Evolutionary conservation across 2,113 vertebrate species (phyloP), one percentile per base, ranked within the genome.

Genomic region (Gobiocypris rarus): DNA sequence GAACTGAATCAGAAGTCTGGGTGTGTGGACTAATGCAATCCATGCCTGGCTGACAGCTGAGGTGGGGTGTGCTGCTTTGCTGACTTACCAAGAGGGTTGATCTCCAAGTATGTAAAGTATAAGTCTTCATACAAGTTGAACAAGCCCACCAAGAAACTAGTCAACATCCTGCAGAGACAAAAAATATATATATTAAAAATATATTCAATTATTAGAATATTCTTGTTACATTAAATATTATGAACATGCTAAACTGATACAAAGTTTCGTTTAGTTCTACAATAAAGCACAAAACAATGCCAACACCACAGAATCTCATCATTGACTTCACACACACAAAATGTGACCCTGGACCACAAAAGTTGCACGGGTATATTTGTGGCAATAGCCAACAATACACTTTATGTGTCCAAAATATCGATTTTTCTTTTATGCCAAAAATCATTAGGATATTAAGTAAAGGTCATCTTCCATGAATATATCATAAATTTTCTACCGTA

Each of bases 101-200:
- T 99, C 95, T 99, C 98, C 1, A 99, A 94, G 92, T 99, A 99
- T 0, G 98, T 99, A 91, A 99, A 99, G 92, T 96, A 98, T 17
- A 99, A 92, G 81, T 99, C 97, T 85, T 99, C 97, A 34, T 99
- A 99, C 79, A 99, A 88, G 91, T 96, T 96, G 92, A 99, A 98
- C 81, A 99, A 95, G 3, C 98, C 98, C 0, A 96, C 94, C 26
- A 99, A 95, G 91, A 99, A 99, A 88, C 92, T 97, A 79, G 96
- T 94, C 91, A 99, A 93, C 85, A 97, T 74, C 28, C 98, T 99
- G 92, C 0, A 89, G 85, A 76, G 34, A 48, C 24, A 28, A 43
- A 8, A 2, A 85, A n/a, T n/a, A n/a, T n/a, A n/a, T n/a, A n/a
- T n/a, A n/a, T n/a, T n/a, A n/a, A n/a, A n/a, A n/a, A n/a, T n/a